A percentile compares a stretch with the other conserved stretches of the same genome.
Conservation (phyloP, 2,888 invertebrate species). For the Cryptophagus acutangulus region DNA sequence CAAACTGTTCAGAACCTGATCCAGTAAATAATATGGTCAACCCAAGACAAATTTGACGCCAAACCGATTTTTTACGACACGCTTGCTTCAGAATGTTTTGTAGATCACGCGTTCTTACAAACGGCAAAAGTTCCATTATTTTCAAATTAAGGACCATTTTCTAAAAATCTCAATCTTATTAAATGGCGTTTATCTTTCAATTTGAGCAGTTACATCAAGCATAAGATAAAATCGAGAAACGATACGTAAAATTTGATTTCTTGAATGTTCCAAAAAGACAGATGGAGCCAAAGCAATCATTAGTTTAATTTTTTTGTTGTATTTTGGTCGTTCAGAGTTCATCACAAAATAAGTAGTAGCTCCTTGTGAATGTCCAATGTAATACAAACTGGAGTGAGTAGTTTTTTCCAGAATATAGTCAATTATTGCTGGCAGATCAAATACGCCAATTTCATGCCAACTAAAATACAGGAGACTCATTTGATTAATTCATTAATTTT, state of each 20-base stretch:
- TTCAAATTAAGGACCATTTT: too few species aligned
- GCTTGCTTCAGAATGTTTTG: too few species aligned
- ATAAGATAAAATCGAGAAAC: neutral
- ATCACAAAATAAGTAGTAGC: conserved; percentile 61
- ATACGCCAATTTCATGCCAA: conserved; percentile 73
- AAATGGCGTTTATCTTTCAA: too few species aligned
- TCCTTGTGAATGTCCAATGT: conserved; percentile 74
- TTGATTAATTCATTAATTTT: neutral
- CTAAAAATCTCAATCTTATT: too few species aligned
- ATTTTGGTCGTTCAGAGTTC: conserved; percentile 56
- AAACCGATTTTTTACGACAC: too few species aligned
- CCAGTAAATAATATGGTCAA: too few species aligned
- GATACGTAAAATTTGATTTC: conserved; percentile 25
- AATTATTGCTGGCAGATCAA: conserved; percentile 72
- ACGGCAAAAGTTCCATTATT: too few species aligned
- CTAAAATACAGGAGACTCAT: too few species aligned
- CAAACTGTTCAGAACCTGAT: too few species aligned
- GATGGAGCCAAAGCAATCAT: conserved; percentile 61
- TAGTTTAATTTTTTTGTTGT: conserved; percentile 57
- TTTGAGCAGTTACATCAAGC: too few species aligned
- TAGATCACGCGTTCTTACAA: too few species aligned
- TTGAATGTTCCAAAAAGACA: conserved; percentile 50
- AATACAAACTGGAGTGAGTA: conserved; percentile 57
- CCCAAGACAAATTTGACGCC: too few species aligned
- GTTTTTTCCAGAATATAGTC: conserved; percentile 59